Base-by-base conservation (phyloP, 2,888 invertebrate genomes). In the Tachystola acroxantha region DNA sequence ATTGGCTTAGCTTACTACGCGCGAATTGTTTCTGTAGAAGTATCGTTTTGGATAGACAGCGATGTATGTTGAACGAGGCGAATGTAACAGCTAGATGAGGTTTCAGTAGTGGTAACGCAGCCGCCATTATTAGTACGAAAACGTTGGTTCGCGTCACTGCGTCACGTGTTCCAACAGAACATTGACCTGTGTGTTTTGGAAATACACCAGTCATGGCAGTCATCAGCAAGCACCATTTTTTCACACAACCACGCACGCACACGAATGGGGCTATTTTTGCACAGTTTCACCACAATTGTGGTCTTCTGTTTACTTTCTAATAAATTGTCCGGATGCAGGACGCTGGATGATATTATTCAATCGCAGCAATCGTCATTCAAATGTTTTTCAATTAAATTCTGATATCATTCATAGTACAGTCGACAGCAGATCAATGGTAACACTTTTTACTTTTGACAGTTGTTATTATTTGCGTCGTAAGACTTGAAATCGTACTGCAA, bases 141-240 rank as follows among this genome's bases (percentile, higher is more conserved):
- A 45, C 53, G 46, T 40, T 50, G 48, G 55, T 56, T 58, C 56
- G 62, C 80, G 77, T 77, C 78, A 79, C 62, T 58, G 57, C 45
- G 64, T 85, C 85, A 85, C 84, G 81, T 80, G 81, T 61, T 61
- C 53, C 52, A 55, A 31, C 50, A 60, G 84, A 65, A 63, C 85
- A 61, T 72, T 82, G 85, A 84, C 84, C 85, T 60, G 62, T 34
- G 50, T 84, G 82, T 85, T 86, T 85, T 84, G 79, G 78, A 75
- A 77, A 75, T 72, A 74, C 64, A 58, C 36, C 37, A 36, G 37
- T 34, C 37, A 32, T 34, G 31, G 31, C n/a, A 36, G 26, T 27
- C 33, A 32, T n/a, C 16, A 13, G 7, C 25, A 34, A 19, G 26
- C 31, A 31, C 30, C 34, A 42, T 39, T 25, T 9, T 33, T 39